These are phyloP conservation scores for Papilio machaon DNA, from an alignment of 1,140 invertebrate genomes.

Conservation along the genomic window DNA sequence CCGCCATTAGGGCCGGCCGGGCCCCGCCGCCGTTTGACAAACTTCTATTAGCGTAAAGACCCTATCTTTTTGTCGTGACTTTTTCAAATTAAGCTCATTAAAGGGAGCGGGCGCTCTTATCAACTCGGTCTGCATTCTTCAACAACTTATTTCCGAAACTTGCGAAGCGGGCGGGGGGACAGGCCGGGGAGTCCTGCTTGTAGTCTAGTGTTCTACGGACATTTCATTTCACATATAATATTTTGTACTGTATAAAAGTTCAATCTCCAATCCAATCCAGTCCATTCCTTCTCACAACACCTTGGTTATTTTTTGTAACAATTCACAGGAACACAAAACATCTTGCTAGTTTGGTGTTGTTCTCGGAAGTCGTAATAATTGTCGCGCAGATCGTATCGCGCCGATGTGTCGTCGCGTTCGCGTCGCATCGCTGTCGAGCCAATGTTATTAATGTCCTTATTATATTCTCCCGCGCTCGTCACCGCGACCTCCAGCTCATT, in stretches of 20 bases:
- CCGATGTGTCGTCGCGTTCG: not conserved
- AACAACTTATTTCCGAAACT: constrained; percentile 53
- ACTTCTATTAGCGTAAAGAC: constrained; percentile 59
- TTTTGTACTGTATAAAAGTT: not conserved
- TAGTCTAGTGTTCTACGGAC: not conserved
- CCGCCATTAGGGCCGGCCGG: constrained; percentile 12
- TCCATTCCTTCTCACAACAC: no score
- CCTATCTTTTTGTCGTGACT: constrained; percentile 67
- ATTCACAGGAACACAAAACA: not conserved
- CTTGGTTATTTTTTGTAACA: not conserved
- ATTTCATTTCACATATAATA: not conserved
- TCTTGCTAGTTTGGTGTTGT: not conserved
- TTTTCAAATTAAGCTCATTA: constrained; percentile 73
- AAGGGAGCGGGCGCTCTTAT: constrained; percentile 54
- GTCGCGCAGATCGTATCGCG: not conserved
- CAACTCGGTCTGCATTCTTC: constrained; percentile 56
- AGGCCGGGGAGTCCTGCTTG: not conserved
- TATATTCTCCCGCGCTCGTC: constrained; percentile 27
- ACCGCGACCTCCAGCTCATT: not conserved
- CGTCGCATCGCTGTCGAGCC: not conserved
- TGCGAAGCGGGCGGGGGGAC: constrained; percentile 7
- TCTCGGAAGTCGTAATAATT: constrained; percentile 22
- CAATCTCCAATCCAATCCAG: no score
- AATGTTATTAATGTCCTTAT: constrained; percentile 35
- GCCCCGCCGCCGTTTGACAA: constrained; percentile 53